Evolutionary conservation across 2,113 vertebrate genomes (phyloP).

Genomic region (Caracal caracal): DNA sequence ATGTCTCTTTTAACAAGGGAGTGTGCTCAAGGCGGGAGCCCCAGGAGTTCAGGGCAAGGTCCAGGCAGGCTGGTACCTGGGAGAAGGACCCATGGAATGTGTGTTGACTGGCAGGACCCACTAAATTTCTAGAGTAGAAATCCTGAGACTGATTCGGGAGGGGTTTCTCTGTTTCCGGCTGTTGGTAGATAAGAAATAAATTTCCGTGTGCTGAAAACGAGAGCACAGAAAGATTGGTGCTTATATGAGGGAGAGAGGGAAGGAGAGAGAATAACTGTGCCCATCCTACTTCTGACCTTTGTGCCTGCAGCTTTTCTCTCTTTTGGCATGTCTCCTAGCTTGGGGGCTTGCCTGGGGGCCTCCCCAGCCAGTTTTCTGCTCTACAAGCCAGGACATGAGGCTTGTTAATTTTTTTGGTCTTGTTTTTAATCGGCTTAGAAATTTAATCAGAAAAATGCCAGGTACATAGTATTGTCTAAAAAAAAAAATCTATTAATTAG

Average conservation of each 20-base stretch:
- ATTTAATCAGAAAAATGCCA: conserved; percentile 59
- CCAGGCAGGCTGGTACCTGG: background rate
- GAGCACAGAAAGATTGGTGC: background rate
- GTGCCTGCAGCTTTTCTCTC: background rate
- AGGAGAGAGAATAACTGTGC: background rate
- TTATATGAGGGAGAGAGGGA: background rate
- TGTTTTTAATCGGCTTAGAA: conserved; percentile 58
- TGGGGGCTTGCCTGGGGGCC: background rate
- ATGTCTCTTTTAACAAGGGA: background rate
- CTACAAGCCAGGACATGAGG: background rate
- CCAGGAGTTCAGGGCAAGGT: background rate
- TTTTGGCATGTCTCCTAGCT: background rate
- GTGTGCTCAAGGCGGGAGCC: background rate
- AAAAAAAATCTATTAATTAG: conserved; percentile 61
- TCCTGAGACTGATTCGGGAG: background rate
- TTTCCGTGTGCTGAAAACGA: conserved; percentile 38
- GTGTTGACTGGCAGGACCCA: background rate
- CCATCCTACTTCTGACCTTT: background rate
- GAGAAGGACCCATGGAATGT: background rate
- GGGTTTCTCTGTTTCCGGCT: conserved; percentile 35
- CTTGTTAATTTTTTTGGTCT: conserved; percentile 40
- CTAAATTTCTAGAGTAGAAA: background rate
- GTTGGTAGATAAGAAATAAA: conserved; percentile 32
- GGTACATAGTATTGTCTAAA: background rate
- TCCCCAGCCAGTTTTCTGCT: background rate